Evolutionary conservation across 1,140 invertebrate species (phyloP), one percentile per base, ranked within the genome.

Genomic region (Mylabris phalerata): DNA sequence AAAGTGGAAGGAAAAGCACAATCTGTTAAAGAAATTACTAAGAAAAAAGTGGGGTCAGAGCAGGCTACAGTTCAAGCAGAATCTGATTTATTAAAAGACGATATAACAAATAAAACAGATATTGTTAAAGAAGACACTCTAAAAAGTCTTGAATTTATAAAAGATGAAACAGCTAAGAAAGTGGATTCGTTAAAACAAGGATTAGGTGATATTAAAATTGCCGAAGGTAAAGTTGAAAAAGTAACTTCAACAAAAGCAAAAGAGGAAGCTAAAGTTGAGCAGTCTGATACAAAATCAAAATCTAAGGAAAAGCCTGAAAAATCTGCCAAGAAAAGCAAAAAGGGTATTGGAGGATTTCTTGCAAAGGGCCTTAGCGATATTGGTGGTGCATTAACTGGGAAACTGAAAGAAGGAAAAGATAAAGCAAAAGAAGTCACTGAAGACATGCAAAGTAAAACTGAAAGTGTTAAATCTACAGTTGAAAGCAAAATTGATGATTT

Each of bases 1-100:
- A 62, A 55, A 54, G 59, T 64, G 9, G 57, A 62, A 32, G 60
- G 59, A 25, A 64, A 64, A 48, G 62, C 0, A 40, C 10, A 6
- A 50, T 25, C 62, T 9, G 47, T 47, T 46, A n/a, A n/a, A n/a
- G n/a, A n/a, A n/a, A n/a, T n/a, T n/a, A n/a, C n/a, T n/a, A 47
- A 58, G 44, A 56, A 64, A 57, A 11, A 59, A 4, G 24, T 44
- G 4, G 25, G 45, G 24, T 9, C 25, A 43, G 6, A 25, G 2
- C 43, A 49, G 27, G 19, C 43, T 42, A 19, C 4, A 3, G 10
- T 13, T 6, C 47, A 55, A 47, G 9, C 32, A 5, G 6, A 46
- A 55, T 4, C 7, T 43, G 41, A 24, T 27, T 24, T 4, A 42
- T 10, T 11, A 42, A 11, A 42, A 42, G 11, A 42, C 9, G 41